Evolutionary conservation across 2,888 invertebrate genomes (phyloP).

Genomic region (Phyllotreta striolata): DNA sequence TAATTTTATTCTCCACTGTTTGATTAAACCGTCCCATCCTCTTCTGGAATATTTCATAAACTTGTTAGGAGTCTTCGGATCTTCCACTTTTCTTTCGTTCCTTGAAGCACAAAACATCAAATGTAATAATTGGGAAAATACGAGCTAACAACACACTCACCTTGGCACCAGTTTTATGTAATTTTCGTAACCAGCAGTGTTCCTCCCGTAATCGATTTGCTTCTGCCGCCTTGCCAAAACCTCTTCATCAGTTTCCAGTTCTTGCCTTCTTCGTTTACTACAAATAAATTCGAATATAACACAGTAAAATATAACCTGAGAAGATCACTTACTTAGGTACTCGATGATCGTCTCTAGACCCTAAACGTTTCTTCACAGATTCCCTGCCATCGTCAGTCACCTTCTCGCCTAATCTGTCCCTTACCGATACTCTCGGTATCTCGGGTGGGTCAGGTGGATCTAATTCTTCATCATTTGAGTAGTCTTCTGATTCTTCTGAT

Average conservation of each 20-base stretch:
- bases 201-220: slow-evolving; percentile 95
- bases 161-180: slow-evolving; percentile 74
- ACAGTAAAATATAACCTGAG: neutral
- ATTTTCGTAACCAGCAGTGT: slow-evolving; percentile 85
- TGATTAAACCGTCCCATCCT: slow-evolving; percentile 91
- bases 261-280: slow-evolving; percentile 33
- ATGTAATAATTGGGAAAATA: neutral
- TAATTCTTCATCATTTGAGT: slow-evolving; percentile 7
- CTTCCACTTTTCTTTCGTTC: slow-evolving; percentile 69
- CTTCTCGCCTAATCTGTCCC: slow-evolving; percentile 36
- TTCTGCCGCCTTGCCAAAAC: slow-evolving; percentile 84
- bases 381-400: slow-evolving; percentile 17
- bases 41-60: slow-evolving; percentile 86
- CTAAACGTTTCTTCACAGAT: slow-evolving; percentile 34
- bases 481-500: slow-evolving; percentile 3
- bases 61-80: slow-evolving; percentile 93
- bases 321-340: slow-evolving; percentile 21
- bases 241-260: slow-evolving; percentile 74
- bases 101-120: slow-evolving; percentile 59
- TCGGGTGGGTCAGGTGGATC: neutral
- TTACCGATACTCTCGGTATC: slow-evolving; percentile 26
- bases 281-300: slow-evolving; percentile 27
- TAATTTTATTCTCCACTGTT: slow-evolving; percentile 84
- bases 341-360: slow-evolving; percentile 21
- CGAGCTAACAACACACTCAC: slow-evolving; percentile 62